Conservation (phyloP, 2,113 vertebrate genomes). For the Lycaon pictus region DNA sequence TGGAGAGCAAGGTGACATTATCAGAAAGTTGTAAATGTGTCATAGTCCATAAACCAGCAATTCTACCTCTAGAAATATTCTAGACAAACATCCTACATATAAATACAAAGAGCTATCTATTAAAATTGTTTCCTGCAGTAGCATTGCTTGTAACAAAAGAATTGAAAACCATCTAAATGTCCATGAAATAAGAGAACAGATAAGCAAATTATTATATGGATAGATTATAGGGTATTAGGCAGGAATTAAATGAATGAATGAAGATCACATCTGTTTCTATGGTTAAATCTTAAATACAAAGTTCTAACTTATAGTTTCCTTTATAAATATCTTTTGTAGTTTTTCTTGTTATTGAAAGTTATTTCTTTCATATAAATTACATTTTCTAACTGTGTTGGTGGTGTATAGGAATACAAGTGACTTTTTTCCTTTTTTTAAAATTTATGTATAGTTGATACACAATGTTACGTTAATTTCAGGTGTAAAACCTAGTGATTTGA, state of each 20-base stretch:
- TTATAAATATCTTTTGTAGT: not conserved
- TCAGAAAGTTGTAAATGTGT: not conserved
- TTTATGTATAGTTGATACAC: not conserved
- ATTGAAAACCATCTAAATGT: not conserved
- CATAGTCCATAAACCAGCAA: not conserved
- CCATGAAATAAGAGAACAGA: not conserved
- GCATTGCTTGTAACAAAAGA: not conserved
- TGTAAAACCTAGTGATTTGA: not conserved
- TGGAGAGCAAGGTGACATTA: not conserved
- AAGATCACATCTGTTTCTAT: not conserved
- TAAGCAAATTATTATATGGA: not conserved
- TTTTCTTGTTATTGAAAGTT: not conserved
- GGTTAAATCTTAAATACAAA: not conserved
- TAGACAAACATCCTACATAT: not conserved
- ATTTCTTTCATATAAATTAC: not conserved
- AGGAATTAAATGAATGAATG: not conserved
- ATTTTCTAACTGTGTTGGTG: not conserved
- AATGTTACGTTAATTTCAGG: not conserved
- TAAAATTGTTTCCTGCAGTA: not conserved
- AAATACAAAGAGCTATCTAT: not conserved
- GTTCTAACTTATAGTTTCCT: slow-evolving; percentile 32
- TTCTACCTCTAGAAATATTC: not conserved
- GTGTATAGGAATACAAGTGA: not conserved
- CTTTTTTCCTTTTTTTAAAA: not conserved
- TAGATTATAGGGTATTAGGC: not conserved